Base-by-base conservation (phyloP, 2,797 vertebrate genomes). In the Gambelia wislizenii region DNA sequence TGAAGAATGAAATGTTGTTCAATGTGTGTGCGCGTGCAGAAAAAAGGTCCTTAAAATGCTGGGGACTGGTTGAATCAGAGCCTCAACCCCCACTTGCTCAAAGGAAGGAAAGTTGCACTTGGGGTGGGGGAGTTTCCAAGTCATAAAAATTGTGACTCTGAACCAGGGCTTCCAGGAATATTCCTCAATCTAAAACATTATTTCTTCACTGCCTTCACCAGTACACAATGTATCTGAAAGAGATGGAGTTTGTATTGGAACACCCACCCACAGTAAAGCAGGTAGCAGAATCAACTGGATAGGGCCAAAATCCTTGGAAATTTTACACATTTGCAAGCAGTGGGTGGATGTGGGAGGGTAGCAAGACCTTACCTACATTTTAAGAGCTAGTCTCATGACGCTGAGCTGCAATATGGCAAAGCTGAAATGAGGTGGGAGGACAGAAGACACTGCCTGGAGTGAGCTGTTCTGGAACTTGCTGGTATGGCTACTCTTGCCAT, bases 361-460 rank as follows among this genome's bases (percentile, higher is more conserved):
- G 93, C 94, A 96, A 95, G 95, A 93, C 88, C 94, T 87, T 94
- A 72, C 91, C 93, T 95, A 95, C 95, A 89, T 96, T 95, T 39
- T 94, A 92, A 93, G 91, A 91, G 88, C 69, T 90, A 94, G 93
- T n/a, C 93, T 91, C 85, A 94, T 95, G 93, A 84, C 93, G 93
- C 87, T 91, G 94, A 94, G 88, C 90, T 94, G 92, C 93, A 94
- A 81, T 95, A 94, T 95, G 95, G 90, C 91, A 95, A 96, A 93
- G 91, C 91, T 94, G 94, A 92, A 64, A 93, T 14, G 0, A 0
- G n/a, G 95, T 95, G 80, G 93, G 93, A 94, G 92, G 94, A 79
- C 89, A 86, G 88, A 94, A 94, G 91, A 91, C 86, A 90, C 92
- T 39, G 90, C 92, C 83, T 67, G 13, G 70, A 87, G 87, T 81